Conservation (phyloP, 2,797 vertebrate genomes). For the Tragelaphus eurycerus region DNA sequence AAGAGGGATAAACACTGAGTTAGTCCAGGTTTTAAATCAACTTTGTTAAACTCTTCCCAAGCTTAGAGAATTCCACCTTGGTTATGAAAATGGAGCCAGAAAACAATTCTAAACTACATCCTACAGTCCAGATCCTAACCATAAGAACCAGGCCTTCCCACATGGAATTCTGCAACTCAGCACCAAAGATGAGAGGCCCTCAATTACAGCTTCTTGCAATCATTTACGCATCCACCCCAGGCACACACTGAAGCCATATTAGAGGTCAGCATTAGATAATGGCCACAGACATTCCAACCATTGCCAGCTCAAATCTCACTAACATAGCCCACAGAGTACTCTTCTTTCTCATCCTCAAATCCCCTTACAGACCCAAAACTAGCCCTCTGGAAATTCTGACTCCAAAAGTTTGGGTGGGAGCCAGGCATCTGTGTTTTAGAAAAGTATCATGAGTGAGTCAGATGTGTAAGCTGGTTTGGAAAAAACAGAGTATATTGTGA, state of each 20-base stretch:
- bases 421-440: background rate
- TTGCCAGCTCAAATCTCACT: constrained; percentile 30
- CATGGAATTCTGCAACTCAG: constrained; percentile 58
- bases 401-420: background rate
- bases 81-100: constrained; percentile 54
- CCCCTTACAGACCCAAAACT: background rate
- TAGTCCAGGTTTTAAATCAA: constrained; percentile 67
- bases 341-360: constrained; percentile 10
- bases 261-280: constrained; percentile 59
- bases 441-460: background rate
- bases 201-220: constrained; percentile 22
- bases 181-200: background rate
- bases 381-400: background rate
- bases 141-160: constrained; percentile 56
- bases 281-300: constrained; percentile 20
- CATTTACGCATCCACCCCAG: background rate
- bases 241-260: background rate
- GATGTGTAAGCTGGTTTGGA: background rate
- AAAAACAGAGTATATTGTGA: background rate
- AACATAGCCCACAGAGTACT: background rate
- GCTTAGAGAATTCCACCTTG: constrained; percentile 58
- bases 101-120: constrained; percentile 59
- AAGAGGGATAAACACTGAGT: constrained; percentile 60
- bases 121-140: constrained; percentile 57
- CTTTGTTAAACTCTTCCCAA: constrained; percentile 68